Conservation (phyloP, 2,888 invertebrate genomes). For the Auanema freiburgensis region DNA sequence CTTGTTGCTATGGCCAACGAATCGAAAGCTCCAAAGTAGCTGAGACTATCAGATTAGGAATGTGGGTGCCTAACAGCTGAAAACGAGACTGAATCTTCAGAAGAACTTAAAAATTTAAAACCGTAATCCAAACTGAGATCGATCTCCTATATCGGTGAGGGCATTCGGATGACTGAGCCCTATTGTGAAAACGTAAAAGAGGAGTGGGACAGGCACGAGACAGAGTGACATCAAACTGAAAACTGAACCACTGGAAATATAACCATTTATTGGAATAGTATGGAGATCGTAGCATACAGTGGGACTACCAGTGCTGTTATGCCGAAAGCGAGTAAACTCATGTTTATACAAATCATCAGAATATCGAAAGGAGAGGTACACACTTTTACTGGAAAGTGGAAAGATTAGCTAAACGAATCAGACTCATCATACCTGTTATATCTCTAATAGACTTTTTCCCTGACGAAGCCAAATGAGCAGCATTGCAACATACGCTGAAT, state of each 20-base stretch:
- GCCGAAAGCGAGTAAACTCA: conserved; percentile 36
- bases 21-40: too few relatives aligned
- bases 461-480: conserved; percentile 48
- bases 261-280: not conserved
- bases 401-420: not conserved
- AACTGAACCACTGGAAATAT: conserved; percentile 6
- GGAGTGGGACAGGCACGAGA: conserved; percentile 45
- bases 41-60: too few relatives aligned
- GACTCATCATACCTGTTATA: conserved; percentile 35
- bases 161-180: conserved; percentile 44
- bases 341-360: conserved; percentile 37
- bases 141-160: conserved; percentile 3
- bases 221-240: conserved; percentile 19
- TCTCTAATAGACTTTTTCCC: conserved; percentile 39
- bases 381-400: conserved; percentile 23
- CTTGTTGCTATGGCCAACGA: too few relatives aligned
- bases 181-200: conserved; percentile 51
- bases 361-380: conserved; percentile 36
- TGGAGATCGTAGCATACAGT: conserved; percentile 20
- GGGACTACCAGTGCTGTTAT: conserved; percentile 32
- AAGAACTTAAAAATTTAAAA: too few relatives aligned
- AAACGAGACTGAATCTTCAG: too few relatives aligned
- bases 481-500: conserved; percentile 40
- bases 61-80: too few relatives aligned
- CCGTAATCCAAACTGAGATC: too few relatives aligned